Evolutionary conservation across 2,113 vertebrate genomes (phyloP), one percentile per base, ranked within the genome.

Genomic region (Pterocles burchelli): DNA sequence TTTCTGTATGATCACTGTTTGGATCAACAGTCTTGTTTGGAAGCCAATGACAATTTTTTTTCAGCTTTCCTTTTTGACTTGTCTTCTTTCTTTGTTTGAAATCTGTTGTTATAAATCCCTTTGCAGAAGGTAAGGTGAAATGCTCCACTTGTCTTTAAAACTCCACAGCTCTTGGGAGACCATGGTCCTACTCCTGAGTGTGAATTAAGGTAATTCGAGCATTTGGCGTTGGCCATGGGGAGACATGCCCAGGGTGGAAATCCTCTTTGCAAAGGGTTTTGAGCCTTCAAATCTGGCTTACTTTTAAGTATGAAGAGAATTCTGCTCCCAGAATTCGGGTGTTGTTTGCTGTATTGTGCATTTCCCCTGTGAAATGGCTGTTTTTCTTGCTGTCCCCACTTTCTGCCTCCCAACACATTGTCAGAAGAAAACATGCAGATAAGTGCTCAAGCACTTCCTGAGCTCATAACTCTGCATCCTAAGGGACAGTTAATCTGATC

Each of bases 361-460:
- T 87, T 90, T 85, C n/a, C 25, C 58, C 46, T 3, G 1, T 38
- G 29, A 58, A 88, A 70, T 34, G 34, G 17, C 34, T 54, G 20
- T 29, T 90, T 94, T 80, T 34, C 78, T 93, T 33, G 18, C 67
- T 71, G 51, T 90, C 52, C 52, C 85, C 71, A 26, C 59, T 71
- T 70, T 89, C 66, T 83, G 17, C 74, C 67, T 88, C 88, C 58
- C 57, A 58, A 73, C 87, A 77, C 74, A 48, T 31, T 85, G 81
- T 89, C 85, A 83, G 89, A 81, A 88, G 21, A 93, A 93, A 79
- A 71, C 49, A 85, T 1, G 11, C 58, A 85, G 91, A 73, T 67
- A 95, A 93, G 78, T 85, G 89, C 67, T 89, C 51, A 89, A 68
- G 81, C 82, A 83, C 88, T 96, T 96, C 91, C 93, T 95, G 91